These are phyloP conservation scores for Petaurus breviceps DNA, from an alignment of 2,113 vertebrate species.

Conservation along the genomic window DNA sequence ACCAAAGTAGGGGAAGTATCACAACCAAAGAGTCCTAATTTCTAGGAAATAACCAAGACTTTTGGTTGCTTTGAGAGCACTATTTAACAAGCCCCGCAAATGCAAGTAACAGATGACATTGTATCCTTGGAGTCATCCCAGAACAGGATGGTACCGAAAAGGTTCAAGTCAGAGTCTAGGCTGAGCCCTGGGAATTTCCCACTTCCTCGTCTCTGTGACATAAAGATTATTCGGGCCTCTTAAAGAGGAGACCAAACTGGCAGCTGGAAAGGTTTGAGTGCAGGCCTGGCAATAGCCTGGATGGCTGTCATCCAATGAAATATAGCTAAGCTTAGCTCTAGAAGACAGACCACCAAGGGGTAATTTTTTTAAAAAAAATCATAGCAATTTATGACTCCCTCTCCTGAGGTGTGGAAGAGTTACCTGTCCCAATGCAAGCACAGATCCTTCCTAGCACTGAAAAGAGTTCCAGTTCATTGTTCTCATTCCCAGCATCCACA, in stretches of 20 bases:
- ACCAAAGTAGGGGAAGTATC: neutral
- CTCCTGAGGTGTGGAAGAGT: neutral
- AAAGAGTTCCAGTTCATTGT: neutral
- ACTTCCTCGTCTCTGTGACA: neutral
- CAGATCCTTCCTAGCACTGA: neutral
- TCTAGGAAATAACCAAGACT: neutral
- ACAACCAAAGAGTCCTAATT: neutral
- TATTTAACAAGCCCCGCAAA: neutral
- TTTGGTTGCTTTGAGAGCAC: slow-evolving; percentile 6
- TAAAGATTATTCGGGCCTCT: neutral
- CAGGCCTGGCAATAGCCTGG: no score
- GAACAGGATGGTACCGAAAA: slow-evolving; percentile 1
- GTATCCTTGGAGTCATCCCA: neutral
- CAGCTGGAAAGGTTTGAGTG: neutral
- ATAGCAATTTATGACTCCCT: neutral
- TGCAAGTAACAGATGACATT: neutral
- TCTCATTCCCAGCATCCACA: neutral
- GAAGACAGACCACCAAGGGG: neutral
- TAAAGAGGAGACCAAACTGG: neutral
- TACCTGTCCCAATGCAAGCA: neutral
- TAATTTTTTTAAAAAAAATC: no score
- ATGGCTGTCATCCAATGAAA: neutral
- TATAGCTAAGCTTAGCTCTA: neutral
- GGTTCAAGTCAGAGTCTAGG: neutral
- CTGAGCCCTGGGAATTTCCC: slow-evolving; percentile 1